Base-by-base conservation (phyloP, 2,797 vertebrate genomes). In the Myoxocephalus aenaeus region DNA sequence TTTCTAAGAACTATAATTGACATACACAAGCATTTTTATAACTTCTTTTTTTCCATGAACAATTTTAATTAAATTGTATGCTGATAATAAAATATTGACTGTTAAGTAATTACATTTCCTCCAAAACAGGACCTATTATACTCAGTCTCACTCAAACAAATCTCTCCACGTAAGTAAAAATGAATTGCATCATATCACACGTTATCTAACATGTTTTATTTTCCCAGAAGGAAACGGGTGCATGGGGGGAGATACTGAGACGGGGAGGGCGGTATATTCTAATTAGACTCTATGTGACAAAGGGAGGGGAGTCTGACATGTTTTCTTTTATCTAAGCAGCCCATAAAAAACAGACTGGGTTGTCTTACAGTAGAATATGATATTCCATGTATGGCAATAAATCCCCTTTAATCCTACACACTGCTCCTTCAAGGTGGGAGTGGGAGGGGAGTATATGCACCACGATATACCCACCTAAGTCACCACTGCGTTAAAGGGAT, bases 371-470 rank as follows among this genome's bases (percentile, higher is more conserved):
- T 42, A 14, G 42, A 50, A 50, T n/a, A 50, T 20, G 2, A 53
- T 13, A 12, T 53, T 22, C 50, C 22, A 12, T 53, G 20, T 50
- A n/a, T 10, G 20, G 20, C 18, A 51, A n/a, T 51, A 51, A 51
- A 51, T 51, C 51, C 22, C 12, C 12, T 13, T 53, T 25, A 53
- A 25, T 25, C 51, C 15, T 27, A 53, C 10, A 44, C 3, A 50
- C 48, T 50, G 48, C 48, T 50, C 20, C 20, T 50, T 50, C 34
- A 29, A 54, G 42, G n/a, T 40, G 29, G 17, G 0, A 29, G 3
- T 0, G 5, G 1, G 14, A 32, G 15, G 25, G 7, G 13, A 25
- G 5, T 14, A 11, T 0, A 29, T 0, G 20, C 18, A 22, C 0
- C 48, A 54, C 13, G 22, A 0, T 8, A 14, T 18, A 77, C 40